Conservation (phyloP, 2,797 vertebrate genomes). For the Catostomus latipinnis region DNA sequence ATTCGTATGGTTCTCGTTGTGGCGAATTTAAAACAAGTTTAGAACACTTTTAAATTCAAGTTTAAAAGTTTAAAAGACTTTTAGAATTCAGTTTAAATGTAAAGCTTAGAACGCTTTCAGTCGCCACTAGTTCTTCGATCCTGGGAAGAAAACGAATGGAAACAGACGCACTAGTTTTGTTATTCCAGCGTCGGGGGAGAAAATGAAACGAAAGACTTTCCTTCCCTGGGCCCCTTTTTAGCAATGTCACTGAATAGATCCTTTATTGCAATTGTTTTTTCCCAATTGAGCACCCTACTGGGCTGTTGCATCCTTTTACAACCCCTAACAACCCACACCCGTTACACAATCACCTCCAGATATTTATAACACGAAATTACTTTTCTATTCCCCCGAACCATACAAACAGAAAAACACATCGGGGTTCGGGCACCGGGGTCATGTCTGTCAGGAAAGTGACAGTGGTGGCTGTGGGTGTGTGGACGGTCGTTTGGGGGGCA, state of each 20-base stretch:
- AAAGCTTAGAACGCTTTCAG: not conserved
- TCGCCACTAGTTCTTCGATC: not conserved
- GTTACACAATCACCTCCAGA: slow-evolving; percentile 87
- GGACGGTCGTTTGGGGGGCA: slow-evolving; percentile 40
- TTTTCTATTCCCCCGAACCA: slow-evolving; percentile 79
- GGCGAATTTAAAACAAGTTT: not conserved
- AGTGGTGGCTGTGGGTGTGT: slow-evolving; percentile 55
- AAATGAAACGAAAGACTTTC: slow-evolving; percentile 81
- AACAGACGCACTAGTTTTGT: slow-evolving; percentile 36
- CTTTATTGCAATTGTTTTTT: slow-evolving; percentile 89
- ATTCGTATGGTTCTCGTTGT: not conserved
- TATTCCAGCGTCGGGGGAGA: slow-evolving; percentile 57
- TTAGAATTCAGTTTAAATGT: not conserved
- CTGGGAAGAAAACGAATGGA: slow-evolving; percentile 20
- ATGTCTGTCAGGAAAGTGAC: slow-evolving; percentile 67
- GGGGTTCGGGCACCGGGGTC: slow-evolving; percentile 48
- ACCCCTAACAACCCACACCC: slow-evolving; percentile 88
- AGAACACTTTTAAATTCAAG: not conserved
- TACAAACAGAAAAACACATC: slow-evolving; percentile 55
- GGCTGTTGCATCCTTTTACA: slow-evolving; percentile 91
- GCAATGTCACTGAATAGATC: slow-evolving; percentile 82
- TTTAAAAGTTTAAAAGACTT: not conserved
- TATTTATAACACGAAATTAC: slow-evolving; percentile 89
- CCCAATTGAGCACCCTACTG: slow-evolving; percentile 92
- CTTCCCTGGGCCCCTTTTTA: slow-evolving; percentile 77